Percentiles rank a stretch among this genome's conserved stretches.
Evolutionary conservation across 2,113 vertebrate genomes (phyloP).

Genomic region (Chauna torquata): DNA sequence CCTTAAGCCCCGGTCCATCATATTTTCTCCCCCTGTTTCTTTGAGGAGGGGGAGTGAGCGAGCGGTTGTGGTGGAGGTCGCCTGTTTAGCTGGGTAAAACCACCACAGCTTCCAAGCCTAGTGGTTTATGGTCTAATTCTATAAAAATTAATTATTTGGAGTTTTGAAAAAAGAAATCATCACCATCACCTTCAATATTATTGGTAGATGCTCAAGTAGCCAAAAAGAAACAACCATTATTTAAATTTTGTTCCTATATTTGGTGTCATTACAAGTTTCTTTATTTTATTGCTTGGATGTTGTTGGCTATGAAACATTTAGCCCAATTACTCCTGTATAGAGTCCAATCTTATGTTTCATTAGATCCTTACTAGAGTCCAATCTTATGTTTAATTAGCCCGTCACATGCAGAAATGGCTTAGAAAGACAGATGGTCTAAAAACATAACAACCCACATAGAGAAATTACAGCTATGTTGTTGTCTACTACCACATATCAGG

Average conservation of each 20-base stretch:
- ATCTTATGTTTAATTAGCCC: background rate
- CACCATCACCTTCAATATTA: background rate
- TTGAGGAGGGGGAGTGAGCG: too few relatives aligned
- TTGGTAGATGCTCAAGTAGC: background rate
- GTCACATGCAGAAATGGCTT: background rate
- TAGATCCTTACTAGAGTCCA: background rate
- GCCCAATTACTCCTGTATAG: background rate
- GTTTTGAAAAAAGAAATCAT: background rate
- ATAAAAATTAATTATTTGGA: background rate
- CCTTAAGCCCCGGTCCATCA: too few relatives aligned
- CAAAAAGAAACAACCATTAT: background rate
- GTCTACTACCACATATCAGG: background rate
- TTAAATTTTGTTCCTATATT: background rate
- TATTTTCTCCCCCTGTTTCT: too few relatives aligned
- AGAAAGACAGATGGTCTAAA: background rate
- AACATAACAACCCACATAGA: background rate
- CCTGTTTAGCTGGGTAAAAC: too few relatives aligned
- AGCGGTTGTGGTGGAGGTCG: too few relatives aligned
- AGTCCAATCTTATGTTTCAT: background rate
- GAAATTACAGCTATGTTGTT: background rate
- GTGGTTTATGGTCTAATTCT: background rate
- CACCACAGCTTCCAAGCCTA: background rate
- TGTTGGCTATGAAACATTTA: background rate
- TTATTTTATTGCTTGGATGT: background rate
- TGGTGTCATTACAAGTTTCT: background rate